A percentile compares a stretch with the other conserved stretches of the same genome.
phyloP scores from a whole-genome alignment of 2,888 invertebrate genomes.

The Diogma glabrata region DNA sequence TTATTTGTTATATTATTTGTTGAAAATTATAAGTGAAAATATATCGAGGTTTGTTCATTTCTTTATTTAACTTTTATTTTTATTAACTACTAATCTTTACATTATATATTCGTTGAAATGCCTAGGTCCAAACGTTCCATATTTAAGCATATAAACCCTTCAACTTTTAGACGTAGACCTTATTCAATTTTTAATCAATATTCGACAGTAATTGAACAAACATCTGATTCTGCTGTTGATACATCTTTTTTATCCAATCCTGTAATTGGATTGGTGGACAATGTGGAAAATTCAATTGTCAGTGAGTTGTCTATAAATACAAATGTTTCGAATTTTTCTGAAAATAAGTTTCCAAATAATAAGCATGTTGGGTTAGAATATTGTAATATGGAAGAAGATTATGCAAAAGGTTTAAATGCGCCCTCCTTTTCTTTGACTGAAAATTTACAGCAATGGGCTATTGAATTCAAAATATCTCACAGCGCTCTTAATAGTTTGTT shows the following conservation, averaged over 20 bases:
- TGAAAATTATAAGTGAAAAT: no score
- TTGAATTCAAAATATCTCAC: neutral
- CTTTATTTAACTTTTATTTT: no score
- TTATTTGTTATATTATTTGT: no score
- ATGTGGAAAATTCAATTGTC: no score
- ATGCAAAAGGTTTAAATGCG: neutral
- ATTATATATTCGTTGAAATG: no score
- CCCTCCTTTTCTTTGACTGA: neutral
- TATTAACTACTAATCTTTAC: no score
- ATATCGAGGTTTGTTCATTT: no score
- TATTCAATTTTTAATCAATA: neutral
- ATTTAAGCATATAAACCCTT: neutral
- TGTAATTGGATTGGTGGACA: no score
- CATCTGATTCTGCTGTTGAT: neutral
- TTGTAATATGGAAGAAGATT: neutral
- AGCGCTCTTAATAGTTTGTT: neutral
- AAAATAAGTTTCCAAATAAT: neutral
- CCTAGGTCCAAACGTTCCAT: neutral
- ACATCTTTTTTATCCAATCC: neutral
- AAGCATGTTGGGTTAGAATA: neutral
- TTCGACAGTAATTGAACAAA: neutral
- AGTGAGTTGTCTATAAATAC: neutral
- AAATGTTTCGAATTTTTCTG: neutral
- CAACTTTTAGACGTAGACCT: neutral
- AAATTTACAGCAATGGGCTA: conserved; percentile 1